phyloP scores from a whole-genome alignment of 2,113 vertebrate genomes.

The Cololabis saira region DNA sequence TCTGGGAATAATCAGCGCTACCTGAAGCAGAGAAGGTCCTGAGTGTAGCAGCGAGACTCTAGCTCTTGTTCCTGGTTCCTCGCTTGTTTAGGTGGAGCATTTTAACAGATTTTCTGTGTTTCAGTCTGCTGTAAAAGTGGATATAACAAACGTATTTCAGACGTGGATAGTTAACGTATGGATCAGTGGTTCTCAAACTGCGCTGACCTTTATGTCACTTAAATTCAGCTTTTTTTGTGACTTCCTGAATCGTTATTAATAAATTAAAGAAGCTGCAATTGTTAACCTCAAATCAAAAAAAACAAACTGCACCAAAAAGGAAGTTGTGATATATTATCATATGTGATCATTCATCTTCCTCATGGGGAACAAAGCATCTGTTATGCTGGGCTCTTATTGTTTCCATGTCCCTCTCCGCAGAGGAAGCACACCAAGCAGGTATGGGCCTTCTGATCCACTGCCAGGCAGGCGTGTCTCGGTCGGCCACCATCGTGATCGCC shows the following conservation, averaged over 20 bases:
- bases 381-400: slow-evolving; percentile 1
- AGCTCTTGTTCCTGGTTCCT: neutral
- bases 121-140: too few relatives aligned
- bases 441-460: slow-evolving; percentile 97
- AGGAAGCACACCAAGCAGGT: slow-evolving; percentile 96
- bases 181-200: neutral
- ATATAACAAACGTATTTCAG: neutral
- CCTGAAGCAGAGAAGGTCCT: slow-evolving; percentile 2
- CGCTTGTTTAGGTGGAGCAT: neutral
- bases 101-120: neutral
- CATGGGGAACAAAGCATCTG: neutral
- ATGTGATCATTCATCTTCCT: slow-evolving; percentile 12
- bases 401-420: slow-evolving; percentile 76
- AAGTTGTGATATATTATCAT: slow-evolving; percentile 11
- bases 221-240: neutral
- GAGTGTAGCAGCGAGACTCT: too few relatives aligned
- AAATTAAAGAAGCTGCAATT: too few relatives aligned
- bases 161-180: too few relatives aligned
- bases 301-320: neutral
- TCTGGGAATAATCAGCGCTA: neutral
- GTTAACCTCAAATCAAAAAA: too few relatives aligned
- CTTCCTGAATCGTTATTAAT: neutral
- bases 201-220: neutral
- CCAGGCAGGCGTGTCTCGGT: slow-evolving; percentile 96
- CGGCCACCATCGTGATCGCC: slow-evolving; percentile 97